These are phyloP conservation scores for Halyomorpha halys DNA, from an alignment of 1,140 invertebrate genomes.

Conservation along the genomic window DNA sequence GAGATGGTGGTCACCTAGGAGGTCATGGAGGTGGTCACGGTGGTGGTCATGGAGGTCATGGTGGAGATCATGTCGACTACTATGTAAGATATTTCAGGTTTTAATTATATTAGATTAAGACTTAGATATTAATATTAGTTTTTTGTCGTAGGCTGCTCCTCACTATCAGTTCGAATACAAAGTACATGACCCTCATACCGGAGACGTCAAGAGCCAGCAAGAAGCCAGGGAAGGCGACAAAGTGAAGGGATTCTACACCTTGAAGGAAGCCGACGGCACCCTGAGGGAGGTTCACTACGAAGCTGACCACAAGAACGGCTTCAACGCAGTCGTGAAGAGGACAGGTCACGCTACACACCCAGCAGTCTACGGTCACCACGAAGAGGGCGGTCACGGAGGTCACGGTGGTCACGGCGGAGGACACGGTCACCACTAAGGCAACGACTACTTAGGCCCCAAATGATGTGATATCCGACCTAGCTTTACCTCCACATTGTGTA, in stretches of 20 bases:
- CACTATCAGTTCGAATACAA: conserved; percentile 39
- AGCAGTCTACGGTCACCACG: conserved; percentile 28
- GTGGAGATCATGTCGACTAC: not conserved
- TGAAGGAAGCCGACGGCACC: conserved; percentile 40
- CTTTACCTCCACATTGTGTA: too few relatives aligned
- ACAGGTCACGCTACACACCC: conserved; percentile 34
- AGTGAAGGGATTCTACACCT: conserved; percentile 44
- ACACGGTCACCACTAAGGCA: not conserved
- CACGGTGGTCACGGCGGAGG: not conserved
- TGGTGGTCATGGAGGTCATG: conserved; percentile 3
- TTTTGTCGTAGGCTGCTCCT: conserved; percentile 8
- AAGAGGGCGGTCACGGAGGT: conserved; percentile 27
- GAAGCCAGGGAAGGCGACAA: conserved; percentile 35
- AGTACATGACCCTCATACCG: conserved; percentile 43
- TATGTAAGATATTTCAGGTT: not conserved
- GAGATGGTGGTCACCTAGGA: not conserved
- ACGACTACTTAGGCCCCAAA: too few relatives aligned
- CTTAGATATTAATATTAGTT: not conserved
- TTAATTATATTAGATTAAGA: not conserved
- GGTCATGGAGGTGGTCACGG: conserved; percentile 7
- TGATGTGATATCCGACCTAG: too few relatives aligned
- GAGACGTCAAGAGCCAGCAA: conserved; percentile 48
- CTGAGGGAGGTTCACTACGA: conserved; percentile 42
- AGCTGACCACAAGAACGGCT: conserved; percentile 39
- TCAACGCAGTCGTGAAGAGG: conserved; percentile 37